Conservation (phyloP, 2,888 invertebrate genomes). For the Drosophila multiciliata region DNA sequence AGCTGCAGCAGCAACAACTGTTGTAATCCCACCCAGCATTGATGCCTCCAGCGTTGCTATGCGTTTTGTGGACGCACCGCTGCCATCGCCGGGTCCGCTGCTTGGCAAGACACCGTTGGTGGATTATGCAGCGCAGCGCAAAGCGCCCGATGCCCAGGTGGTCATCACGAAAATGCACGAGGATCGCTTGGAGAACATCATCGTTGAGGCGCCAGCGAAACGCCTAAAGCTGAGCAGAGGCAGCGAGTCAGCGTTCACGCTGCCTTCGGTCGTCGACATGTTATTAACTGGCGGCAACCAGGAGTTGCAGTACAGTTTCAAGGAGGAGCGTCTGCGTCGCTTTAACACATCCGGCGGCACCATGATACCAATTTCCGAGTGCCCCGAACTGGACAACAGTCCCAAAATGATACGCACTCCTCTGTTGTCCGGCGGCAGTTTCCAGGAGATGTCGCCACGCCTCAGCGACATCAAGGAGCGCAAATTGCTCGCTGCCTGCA, state of each 20-base stretch:
- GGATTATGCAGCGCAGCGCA: slow-evolving; percentile 86
- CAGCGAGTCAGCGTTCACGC: slow-evolving; percentile 9
- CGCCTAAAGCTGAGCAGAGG: slow-evolving; percentile 57
- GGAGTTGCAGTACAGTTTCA: slow-evolving; percentile 73
- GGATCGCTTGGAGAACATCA: slow-evolving; percentile 66
- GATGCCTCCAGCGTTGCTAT: slow-evolving; percentile 62
- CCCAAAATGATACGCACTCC: slow-evolving; percentile 92
- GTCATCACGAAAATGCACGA: slow-evolving; percentile 84
- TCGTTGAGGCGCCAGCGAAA: slow-evolving; percentile 56
- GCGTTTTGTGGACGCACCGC: slow-evolving; percentile 87
- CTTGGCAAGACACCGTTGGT: slow-evolving; percentile 93
- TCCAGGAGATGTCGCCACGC: slow-evolving; percentile 86
- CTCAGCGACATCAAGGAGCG: slow-evolving; percentile 70
- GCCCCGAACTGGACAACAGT: slow-evolving; percentile 88
- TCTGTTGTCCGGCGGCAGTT: slow-evolving; percentile 93
- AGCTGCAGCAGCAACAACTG: slow-evolving; percentile 11
- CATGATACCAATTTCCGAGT: slow-evolving; percentile 88
- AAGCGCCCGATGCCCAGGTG: slow-evolving; percentile 80
- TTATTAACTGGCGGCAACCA: slow-evolving; percentile 27
- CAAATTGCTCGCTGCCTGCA: slow-evolving; percentile 26
- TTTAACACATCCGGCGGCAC: slow-evolving; percentile 84
- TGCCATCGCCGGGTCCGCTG: slow-evolving; percentile 93
- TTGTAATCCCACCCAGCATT: slow-evolving; percentile 31
- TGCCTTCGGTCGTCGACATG: slow-evolving; percentile 48
- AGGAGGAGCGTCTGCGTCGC: slow-evolving; percentile 80